A percentile compares a stretch with the other conserved stretches of the same genome.
These are phyloP conservation scores for Tuberolachnus salignus DNA, from an alignment of 2,888 invertebrate genomes.

Conservation along the genomic window DNA sequence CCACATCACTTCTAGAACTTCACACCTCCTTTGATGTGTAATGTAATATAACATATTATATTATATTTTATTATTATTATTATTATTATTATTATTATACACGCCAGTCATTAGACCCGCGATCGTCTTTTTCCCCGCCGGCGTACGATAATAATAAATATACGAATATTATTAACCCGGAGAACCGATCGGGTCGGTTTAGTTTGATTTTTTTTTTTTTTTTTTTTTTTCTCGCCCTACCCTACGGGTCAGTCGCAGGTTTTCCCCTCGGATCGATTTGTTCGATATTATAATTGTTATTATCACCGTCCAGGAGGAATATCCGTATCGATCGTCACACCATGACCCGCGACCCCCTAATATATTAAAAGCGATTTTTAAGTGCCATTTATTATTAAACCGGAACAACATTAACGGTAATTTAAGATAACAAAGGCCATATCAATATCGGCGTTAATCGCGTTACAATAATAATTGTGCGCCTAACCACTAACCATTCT, in stretches of 20 bases:
- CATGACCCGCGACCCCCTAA: no score
- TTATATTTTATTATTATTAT: not conserved
- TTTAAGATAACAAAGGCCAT: no score
- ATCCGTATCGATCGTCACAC: not conserved
- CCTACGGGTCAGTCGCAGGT: no score
- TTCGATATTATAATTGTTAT: conserved; percentile 51
- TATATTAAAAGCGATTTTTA: no score
- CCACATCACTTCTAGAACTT: conserved; percentile 19
- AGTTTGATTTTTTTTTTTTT: not conserved
- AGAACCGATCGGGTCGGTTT: conserved; percentile 21
- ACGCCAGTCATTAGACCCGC: conserved; percentile 52
- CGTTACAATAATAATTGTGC: no score
- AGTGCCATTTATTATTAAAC: no score
- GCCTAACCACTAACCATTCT: no score
- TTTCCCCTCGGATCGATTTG: conserved; percentile 48
- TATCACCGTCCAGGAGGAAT: conserved; percentile 41
- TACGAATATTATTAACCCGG: not conserved
- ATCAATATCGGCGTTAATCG: no score
- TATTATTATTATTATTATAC: no score
- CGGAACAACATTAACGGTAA: no score
- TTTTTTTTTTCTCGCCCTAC: no score
- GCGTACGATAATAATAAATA: not conserved
- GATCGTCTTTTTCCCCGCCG: not conserved
- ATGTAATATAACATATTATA: no score
- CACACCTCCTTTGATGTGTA: conserved; percentile 27